Evolutionary conservation across 2,797 vertebrate genomes (phyloP).

Genomic region (Crocodylus rhombifer): DNA sequence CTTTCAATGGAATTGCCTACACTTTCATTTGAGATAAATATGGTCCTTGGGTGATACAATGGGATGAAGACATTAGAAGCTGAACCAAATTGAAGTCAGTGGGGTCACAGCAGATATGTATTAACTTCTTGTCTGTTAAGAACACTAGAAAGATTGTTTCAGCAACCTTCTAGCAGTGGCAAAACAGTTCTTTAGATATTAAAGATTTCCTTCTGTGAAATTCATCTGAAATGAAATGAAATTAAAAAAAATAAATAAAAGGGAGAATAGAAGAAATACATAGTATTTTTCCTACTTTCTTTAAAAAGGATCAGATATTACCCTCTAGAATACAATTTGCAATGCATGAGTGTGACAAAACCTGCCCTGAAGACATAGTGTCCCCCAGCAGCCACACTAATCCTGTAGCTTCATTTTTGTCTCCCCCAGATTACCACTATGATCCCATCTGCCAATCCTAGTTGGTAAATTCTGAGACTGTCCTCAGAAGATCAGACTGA

Average conservation of each 20-base stretch:
- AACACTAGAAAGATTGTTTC: background rate
- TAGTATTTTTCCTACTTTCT: background rate
- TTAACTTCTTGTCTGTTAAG: background rate
- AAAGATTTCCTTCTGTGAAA: background rate
- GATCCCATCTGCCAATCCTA: no score
- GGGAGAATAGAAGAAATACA: rapidly evolving
- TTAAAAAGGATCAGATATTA: background rate
- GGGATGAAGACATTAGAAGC: background rate
- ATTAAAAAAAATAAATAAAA: background rate
- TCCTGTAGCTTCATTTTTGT: no score
- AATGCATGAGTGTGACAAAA: background rate
- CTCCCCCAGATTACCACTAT: no score
- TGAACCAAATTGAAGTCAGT: background rate
- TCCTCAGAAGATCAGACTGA: no score
- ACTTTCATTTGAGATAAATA: background rate
- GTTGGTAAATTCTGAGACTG: no score
- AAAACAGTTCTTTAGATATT: background rate
- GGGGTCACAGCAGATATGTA: background rate
- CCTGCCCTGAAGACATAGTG: no score
- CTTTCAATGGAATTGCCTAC: background rate
- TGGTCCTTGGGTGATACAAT: background rate
- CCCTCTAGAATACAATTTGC: background rate
- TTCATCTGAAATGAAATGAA: background rate
- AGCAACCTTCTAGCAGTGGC: background rate
- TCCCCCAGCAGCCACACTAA: no score